A percentile compares a stretch with the other conserved stretches of the same genome.
phyloP scores from a whole-genome alignment of 2,888 invertebrate genomes.

The Diaprepes abbreviatus region DNA sequence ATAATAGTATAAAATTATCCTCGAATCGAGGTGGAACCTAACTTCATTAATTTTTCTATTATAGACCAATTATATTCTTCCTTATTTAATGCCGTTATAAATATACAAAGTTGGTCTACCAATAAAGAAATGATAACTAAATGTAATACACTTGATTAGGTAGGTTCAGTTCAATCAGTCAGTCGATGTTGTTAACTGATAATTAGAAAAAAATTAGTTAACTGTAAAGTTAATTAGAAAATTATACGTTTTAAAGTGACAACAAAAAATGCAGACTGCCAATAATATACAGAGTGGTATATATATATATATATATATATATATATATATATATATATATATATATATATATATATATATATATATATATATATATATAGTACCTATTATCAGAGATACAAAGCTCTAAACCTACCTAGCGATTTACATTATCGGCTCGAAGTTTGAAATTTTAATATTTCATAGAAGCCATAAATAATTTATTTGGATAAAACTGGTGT shows the following conservation, averaged over 20 bases:
- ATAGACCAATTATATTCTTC: neutral
- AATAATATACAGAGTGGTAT: too few relatives aligned
- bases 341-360: too few relatives aligned
- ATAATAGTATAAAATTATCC: neutral
- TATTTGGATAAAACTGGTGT: too few relatives aligned
- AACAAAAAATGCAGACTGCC: neutral
- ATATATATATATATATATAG: too few relatives aligned
- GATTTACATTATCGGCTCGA: too few relatives aligned
- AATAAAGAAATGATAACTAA: neutral
- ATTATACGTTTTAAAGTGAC: neutral
- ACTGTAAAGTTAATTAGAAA: neutral
- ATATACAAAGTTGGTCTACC: neutral
- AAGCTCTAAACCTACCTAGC: too few relatives aligned
- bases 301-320: too few relatives aligned
- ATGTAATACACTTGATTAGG: neutral
- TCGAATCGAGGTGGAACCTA: neutral
- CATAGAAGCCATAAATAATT: too few relatives aligned
- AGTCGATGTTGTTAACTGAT: neutral
- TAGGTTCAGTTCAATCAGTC: neutral
- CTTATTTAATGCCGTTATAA: constrained; percentile 5
- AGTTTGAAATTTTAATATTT: too few relatives aligned
- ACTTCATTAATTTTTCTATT: constrained; percentile 1
- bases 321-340: too few relatives aligned
- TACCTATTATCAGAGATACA: too few relatives aligned
- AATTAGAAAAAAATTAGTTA: constrained; percentile 5